Conservation (phyloP, 2,888 invertebrate species). For the Hyles lineata region DNA sequence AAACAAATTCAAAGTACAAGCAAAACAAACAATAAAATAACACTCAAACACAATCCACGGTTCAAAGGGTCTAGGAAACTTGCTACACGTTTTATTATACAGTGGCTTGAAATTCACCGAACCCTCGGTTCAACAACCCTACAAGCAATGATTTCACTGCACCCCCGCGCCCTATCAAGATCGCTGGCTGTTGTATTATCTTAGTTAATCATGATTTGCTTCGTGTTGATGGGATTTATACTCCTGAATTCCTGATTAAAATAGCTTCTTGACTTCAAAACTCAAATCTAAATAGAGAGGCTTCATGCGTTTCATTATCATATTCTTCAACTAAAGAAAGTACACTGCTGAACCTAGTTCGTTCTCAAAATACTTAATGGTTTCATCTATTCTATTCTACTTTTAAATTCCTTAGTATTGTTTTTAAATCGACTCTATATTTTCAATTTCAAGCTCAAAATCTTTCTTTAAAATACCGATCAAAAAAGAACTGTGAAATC, state of each 20-base stretch:
- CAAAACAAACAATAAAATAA: background rate
- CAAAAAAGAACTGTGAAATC: too few species aligned
- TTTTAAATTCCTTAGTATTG: too few species aligned
- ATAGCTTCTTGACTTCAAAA: background rate
- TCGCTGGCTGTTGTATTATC: background rate
- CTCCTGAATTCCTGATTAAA: background rate
- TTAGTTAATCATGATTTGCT: background rate
- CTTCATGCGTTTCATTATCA: too few species aligned
- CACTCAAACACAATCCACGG: slow-evolving; percentile 1
- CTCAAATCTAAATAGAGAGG: too few species aligned
- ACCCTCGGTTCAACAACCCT: background rate
- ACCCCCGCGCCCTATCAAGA: background rate
- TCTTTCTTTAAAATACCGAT: too few species aligned
- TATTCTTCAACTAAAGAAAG: too few species aligned
- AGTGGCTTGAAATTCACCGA: slow-evolving; percentile 6
- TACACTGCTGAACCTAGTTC: too few species aligned
- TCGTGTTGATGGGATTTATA: background rate
- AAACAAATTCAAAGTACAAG: too few species aligned
- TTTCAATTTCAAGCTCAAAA: too few species aligned
- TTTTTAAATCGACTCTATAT: too few species aligned
- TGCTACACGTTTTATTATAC: slow-evolving; percentile 8
- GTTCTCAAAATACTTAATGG: too few species aligned
- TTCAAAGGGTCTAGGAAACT: background rate
- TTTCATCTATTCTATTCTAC: too few species aligned
- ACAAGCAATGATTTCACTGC: background rate